A percentile compares a stretch with the other conserved stretches of the same genome.
These are phyloP conservation scores for Fregetta grallaria DNA, from an alignment of 2,113 vertebrate genomes.

Conservation along the genomic window DNA sequence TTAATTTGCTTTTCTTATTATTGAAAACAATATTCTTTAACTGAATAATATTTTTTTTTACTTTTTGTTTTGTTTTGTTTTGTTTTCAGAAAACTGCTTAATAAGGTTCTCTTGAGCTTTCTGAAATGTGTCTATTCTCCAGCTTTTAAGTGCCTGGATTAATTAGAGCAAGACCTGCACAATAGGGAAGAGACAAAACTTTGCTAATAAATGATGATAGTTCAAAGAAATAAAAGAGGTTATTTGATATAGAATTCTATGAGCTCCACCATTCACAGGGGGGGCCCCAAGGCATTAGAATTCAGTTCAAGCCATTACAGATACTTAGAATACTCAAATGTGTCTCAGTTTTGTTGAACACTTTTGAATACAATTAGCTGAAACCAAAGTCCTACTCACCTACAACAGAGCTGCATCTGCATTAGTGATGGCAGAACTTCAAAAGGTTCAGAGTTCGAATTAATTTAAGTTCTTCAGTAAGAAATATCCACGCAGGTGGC, in stretches of 20 bases:
- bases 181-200: neutral
- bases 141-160: constrained; percentile 59
- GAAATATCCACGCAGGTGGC: neutral
- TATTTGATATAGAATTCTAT: constrained; percentile 1
- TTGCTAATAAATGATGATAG: constrained; percentile 31
- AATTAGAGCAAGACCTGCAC: constrained; percentile 55
- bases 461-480: neutral
- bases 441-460: constrained; percentile 36
- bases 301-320: constrained; percentile 5
- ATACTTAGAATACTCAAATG: neutral
- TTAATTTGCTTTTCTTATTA: constrained; percentile 63
- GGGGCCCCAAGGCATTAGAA: neutral
- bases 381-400: neutral
- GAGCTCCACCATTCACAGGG: neutral
- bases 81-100: constrained; percentile 58
- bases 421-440: neutral
- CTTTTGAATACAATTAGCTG: constrained; percentile 13
- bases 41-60: constrained; percentile 1
- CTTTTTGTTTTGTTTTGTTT: too few species aligned
- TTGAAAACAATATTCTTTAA: constrained; percentile 67
- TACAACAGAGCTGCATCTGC: neutral
- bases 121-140: constrained; percentile 54
- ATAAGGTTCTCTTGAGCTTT: constrained; percentile 58
- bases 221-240: constrained; percentile 29
- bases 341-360: neutral